phyloP scores from a whole-genome alignment of 1,140 invertebrate species.

The Drosophila insularis region DNA sequence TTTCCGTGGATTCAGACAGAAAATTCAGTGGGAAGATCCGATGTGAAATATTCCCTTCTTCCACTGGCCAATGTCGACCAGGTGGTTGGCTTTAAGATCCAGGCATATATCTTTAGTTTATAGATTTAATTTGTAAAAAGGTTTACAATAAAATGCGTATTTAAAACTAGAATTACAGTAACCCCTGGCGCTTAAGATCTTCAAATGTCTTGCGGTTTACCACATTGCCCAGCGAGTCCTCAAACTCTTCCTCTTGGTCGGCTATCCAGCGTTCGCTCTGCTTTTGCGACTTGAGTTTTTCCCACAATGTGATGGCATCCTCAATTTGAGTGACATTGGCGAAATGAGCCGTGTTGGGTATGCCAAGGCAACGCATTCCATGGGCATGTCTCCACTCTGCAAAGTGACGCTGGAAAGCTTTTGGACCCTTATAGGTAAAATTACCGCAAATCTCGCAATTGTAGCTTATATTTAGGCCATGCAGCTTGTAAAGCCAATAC shows the following conservation, averaged over 20 bases:
- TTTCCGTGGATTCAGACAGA: conserved; percentile 69
- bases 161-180: conserved; percentile 86
- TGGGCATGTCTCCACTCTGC: conserved; percentile 99
- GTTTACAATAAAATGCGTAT: conserved; percentile 25
- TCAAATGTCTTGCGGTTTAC: conserved; percentile 99
- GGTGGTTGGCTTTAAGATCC: conserved; percentile 64
- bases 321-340: conserved; percentile 99
- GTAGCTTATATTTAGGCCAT: conserved; percentile 99
- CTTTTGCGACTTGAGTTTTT: conserved; percentile 97
- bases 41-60: conserved; percentile 31
- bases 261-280: conserved; percentile 98
- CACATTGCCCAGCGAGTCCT: conserved; percentile 99
- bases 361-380: conserved; percentile 99
- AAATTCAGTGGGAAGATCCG: not conserved
- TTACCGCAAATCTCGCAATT: conserved; percentile 99
- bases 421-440: conserved; percentile 99
- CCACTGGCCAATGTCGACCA: conserved; percentile 49
- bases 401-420: conserved; percentile 99
- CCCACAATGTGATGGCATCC: conserved; percentile 98
- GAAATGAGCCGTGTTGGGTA: conserved; percentile 99
- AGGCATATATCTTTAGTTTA: conserved; percentile 43
- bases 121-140: conserved; percentile 21
- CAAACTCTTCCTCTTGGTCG: conserved; percentile 99
- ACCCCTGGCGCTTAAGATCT: conserved; percentile 98
- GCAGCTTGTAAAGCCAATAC: conserved; percentile 99